Conservation (phyloP, 53 echinoderm and acorn worm species). For the Patiria pectinifera region DNA sequence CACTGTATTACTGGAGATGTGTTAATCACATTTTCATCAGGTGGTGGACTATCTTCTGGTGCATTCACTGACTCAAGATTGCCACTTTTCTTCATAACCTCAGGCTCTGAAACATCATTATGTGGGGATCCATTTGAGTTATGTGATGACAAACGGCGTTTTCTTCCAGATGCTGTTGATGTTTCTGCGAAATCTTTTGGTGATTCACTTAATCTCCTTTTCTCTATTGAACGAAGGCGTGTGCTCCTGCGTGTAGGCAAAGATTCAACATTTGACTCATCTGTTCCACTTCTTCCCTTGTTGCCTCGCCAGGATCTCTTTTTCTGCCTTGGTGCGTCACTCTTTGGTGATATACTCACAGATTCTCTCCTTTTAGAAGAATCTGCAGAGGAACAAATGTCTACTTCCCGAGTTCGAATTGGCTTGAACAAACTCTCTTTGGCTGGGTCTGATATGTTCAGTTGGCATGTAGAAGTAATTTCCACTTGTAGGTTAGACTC, state of each 20-base stretch:
- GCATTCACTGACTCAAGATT: not conserved
- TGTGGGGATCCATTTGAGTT: constrained; percentile 39
- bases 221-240: constrained; percentile 40
- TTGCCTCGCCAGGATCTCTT: constrained; percentile 47
- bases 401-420: not conserved
- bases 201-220: constrained; percentile 20
- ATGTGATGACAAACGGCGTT: constrained; percentile 35
- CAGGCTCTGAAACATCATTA: not conserved
- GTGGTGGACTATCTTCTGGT: not conserved
- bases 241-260: constrained; percentile 44
- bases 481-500: not conserved
- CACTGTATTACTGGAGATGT: not conserved
- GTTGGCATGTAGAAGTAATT: not conserved
- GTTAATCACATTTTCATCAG: not conserved
- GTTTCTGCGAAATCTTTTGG: constrained; percentile 39
- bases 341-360: constrained; percentile 1
- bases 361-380: not conserved
- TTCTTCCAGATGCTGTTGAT: not conserved
- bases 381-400: not conserved
- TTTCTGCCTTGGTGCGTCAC: constrained; percentile 14
- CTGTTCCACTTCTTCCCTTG: constrained; percentile 31
- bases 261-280: constrained; percentile 10
- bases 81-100: not conserved
- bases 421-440: constrained; percentile 40
- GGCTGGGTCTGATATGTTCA: not conserved